Evolutionary conservation across 2,113 vertebrate species (phyloP).

Genomic region (Aix galericulata): DNA sequence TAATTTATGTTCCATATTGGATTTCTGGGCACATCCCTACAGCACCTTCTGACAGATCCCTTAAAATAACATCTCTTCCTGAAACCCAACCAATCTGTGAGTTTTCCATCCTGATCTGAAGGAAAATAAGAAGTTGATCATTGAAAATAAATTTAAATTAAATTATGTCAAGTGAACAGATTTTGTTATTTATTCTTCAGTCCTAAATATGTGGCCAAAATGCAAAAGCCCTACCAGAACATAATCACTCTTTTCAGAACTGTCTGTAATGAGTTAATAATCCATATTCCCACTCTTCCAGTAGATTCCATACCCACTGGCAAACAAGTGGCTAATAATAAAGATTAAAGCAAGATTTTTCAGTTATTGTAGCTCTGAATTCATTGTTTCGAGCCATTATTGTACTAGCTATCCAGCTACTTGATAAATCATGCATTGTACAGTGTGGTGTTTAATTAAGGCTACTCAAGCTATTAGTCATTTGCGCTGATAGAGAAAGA

Average conservation of each 20-base stretch:
- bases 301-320: not conserved
- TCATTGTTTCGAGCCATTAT: not conserved
- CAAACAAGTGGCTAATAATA: not conserved
- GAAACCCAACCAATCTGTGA: not conserved
- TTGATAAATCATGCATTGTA: not conserved
- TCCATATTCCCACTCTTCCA: not conserved
- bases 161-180: not conserved
- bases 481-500: not conserved
- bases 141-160: not conserved
- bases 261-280: not conserved
- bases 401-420: not conserved
- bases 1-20: constrained; percentile 1
- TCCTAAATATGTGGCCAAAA: not conserved
- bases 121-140: not conserved
- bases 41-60: not conserved
- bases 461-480: not conserved
- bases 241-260: not conserved
- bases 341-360: not conserved
- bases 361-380: not conserved
- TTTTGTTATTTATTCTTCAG: not conserved
- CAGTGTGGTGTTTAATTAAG: not conserved
- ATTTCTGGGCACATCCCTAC: not conserved
- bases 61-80: not conserved
- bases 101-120: not conserved
- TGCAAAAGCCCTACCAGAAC: not conserved